Evolutionary conservation across 2,113 vertebrate genomes (phyloP), one percentile per base, ranked within the genome.

Genomic region (Phalacrocorax carbo): DNA sequence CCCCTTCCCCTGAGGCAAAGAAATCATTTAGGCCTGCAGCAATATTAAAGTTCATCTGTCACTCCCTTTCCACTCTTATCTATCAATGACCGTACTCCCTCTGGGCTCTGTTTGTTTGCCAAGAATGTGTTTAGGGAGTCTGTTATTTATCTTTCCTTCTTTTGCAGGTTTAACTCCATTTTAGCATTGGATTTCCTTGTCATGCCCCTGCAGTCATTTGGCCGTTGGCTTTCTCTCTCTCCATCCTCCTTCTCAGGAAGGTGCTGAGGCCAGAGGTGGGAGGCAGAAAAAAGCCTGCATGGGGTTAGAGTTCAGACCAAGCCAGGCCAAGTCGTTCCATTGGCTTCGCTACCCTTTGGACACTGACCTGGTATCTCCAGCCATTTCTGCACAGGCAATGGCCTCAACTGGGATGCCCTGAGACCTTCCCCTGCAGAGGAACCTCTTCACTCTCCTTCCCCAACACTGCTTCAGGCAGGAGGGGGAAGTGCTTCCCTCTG

Each of bases 21-120:
- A 95, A 97, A 96, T 96, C 94, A 95, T 97, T 97, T 97, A 97
- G 96, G 93, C 97, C 95, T 88, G 93, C 86, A 96, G 97, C 96
- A 97, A 94, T 97, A 97, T 96, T 96, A 96, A 97, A 97, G 97
- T 97, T 97, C 95, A 96, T 97, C 94, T 94, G 84, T 97, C 95
- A 96, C 84, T 97, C 95, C 84, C 93, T 96, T 97, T 96, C 91
- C 91, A 88, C 89, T 96, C 94, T 91, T 97, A 95, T 95, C 94
- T 97, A 93, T 95, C 97, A 95, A 96, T 96, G 96, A 89, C 87
- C 61, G 4, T 73, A 77, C 64, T 95, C 95, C 95, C 95, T 88
- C 91, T 85, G 94, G 91, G 89, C 86, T 87, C 94, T 91, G 91
- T 85, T 89, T 96, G 91, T 97, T 97, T 97, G 94, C 94, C 95